Evolutionary conservation across 1,140 invertebrate species (phyloP).

Genomic region (Drosophila bocqueti): DNA sequence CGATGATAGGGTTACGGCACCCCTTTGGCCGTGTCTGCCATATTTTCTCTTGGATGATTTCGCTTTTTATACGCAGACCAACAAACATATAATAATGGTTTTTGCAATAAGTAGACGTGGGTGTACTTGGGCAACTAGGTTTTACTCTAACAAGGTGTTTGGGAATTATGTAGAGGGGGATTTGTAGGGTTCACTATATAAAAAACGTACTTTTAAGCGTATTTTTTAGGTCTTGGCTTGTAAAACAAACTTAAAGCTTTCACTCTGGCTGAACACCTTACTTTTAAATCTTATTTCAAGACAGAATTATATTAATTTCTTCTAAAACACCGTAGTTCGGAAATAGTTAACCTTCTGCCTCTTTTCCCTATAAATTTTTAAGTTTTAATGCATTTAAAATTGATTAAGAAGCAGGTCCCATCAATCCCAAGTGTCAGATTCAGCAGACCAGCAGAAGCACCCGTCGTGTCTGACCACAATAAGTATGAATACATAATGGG

Average conservation of each 20-base stretch:
- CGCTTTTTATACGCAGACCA: constrained; percentile 50
- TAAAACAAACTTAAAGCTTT: neutral
- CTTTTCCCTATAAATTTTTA: neutral
- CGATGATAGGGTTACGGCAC: constrained; percentile 56
- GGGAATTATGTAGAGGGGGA: neutral
- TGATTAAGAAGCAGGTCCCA: neutral
- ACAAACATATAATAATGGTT: constrained; percentile 46
- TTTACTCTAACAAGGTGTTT: constrained; percentile 25
- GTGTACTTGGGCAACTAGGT: neutral
- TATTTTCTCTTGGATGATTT: constrained; percentile 56
- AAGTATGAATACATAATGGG: constrained; percentile 48
- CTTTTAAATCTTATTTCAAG: neutral
- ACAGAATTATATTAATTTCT: neutral
- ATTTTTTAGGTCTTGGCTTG: no score
- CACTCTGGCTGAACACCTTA: no score
- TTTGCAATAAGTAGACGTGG: constrained; percentile 14
- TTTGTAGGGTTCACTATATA: neutral
- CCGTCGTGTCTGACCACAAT: constrained; percentile 36
- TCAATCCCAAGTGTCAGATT: neutral
- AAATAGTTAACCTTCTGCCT: no score
- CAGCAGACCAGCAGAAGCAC: constrained; percentile 32
- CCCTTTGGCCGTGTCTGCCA: constrained; percentile 45
- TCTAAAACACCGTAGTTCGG: no score
- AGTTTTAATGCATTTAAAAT: neutral
- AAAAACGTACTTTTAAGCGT: rapidly evolving